Evolutionary conservation across 1,140 invertebrate genomes (phyloP).

Genomic region (Pseudomyrmex flavicornis): DNA sequence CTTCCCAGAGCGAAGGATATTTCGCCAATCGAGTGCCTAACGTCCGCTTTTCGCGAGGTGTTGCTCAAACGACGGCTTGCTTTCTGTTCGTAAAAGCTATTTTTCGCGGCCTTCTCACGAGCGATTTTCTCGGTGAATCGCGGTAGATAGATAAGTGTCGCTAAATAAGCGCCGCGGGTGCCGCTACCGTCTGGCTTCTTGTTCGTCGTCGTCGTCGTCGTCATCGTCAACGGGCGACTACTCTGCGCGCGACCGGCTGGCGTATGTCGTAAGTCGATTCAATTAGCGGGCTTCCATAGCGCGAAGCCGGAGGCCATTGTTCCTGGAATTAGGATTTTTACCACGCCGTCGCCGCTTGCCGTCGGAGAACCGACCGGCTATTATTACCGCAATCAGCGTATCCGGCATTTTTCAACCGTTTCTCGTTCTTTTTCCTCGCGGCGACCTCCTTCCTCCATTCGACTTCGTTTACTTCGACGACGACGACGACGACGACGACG

Average conservation of each 20-base stretch:
- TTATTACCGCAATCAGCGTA: constrained; percentile 80
- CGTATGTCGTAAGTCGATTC: constrained; percentile 80
- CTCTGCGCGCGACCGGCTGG: constrained; percentile 9
- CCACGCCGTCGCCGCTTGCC: constrained; percentile 71
- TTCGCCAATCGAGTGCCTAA: constrained; percentile 24
- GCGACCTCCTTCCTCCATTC: background rate
- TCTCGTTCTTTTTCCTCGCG: constrained; percentile 34
- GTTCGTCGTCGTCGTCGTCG: constrained; percentile 20
- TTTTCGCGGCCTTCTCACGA: constrained; percentile 41
- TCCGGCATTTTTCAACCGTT: constrained; percentile 82
- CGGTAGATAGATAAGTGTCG: constrained; percentile 14
- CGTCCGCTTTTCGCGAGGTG: constrained; percentile 10
- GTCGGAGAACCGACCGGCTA: constrained; percentile 64
- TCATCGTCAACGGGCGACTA: constrained; percentile 40
- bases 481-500: background rate
- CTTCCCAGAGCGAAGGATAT: constrained; percentile 23
- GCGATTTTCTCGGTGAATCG: constrained; percentile 41
- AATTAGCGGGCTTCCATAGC: constrained; percentile 82
- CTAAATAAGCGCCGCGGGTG: constrained; percentile 22
- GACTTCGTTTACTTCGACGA: constrained; percentile 9
- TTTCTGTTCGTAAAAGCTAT: constrained; percentile 3
- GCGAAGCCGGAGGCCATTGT: constrained; percentile 80
- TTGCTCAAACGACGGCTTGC: constrained; percentile 38
- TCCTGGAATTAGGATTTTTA: constrained; percentile 83
- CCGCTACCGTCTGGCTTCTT: constrained; percentile 21